Conservation (phyloP, 2,797 vertebrate species). For the Eulemur coronatus region DNA sequence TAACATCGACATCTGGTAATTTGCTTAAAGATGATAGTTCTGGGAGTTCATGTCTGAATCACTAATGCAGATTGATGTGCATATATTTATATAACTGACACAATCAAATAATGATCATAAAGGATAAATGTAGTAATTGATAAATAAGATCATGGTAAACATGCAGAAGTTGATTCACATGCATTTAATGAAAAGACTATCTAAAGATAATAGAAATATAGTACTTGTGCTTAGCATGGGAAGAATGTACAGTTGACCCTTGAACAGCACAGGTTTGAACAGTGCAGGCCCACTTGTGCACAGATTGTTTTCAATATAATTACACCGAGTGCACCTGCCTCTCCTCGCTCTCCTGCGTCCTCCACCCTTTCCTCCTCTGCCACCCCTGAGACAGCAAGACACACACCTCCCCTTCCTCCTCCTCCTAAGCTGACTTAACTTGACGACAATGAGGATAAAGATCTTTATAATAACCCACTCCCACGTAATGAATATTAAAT, state of each 20-base stretch:
- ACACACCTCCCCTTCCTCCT: background rate
- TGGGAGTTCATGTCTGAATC: slow-evolving; percentile 6
- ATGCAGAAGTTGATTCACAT: background rate
- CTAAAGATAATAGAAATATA: background rate
- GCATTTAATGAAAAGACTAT: background rate
- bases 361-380: background rate
- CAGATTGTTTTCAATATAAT: background rate
- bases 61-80: background rate
- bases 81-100: slow-evolving; percentile 15
- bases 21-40: background rate
- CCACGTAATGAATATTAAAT: no score
- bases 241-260: background rate
- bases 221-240: background rate
- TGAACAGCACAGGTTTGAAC: background rate
- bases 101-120: background rate
- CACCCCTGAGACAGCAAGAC: background rate
- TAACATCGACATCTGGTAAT: background rate
- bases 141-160: background rate
- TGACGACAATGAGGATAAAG: background rate
- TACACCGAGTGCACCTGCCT: background rate
- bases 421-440: background rate
- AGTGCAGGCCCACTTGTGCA: background rate
- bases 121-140: background rate
- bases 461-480: background rate
- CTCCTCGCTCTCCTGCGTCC: no score